Conservation (phyloP, 2,113 vertebrate species). For the Dipodomys stephensi region DNA sequence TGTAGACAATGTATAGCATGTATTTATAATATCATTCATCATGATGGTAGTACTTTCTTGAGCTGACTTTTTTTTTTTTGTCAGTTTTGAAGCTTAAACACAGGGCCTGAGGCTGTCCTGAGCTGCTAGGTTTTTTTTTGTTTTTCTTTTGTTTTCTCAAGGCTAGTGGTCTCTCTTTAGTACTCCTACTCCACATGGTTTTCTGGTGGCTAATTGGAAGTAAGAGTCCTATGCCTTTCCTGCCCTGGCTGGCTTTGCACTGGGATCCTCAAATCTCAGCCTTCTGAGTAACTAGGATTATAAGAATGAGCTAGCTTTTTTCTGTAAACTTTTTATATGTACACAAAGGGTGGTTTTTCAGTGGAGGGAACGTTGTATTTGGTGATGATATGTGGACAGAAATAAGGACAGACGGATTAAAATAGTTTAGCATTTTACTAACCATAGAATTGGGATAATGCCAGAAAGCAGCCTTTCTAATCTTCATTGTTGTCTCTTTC, state of each 20-base stretch:
- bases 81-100: no score
- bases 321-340: constrained; percentile 38
- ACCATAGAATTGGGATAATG: not conserved
- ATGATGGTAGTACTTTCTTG: constrained; percentile 55
- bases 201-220: no score
- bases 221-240: no score
- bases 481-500: not conserved
- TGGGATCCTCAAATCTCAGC: no score
- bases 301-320: not conserved
- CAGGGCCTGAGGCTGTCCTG: no score
- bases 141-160: no score
- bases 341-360: constrained; percentile 3
- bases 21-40: constrained; percentile 31
- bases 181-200: no score
- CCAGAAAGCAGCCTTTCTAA: constrained; percentile 46
- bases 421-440: constrained; percentile 57
- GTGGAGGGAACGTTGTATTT: not conserved
- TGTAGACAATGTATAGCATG: not conserved
- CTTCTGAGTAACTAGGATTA: no score
- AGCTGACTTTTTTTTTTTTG: not conserved
- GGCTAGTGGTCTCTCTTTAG: no score
- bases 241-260: no score
- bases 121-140: no score
- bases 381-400: not conserved
- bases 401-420: constrained; percentile 31